Evolutionary conservation across 2,797 vertebrate species (phyloP).

Genomic region (Phoxinus dragarum): DNA sequence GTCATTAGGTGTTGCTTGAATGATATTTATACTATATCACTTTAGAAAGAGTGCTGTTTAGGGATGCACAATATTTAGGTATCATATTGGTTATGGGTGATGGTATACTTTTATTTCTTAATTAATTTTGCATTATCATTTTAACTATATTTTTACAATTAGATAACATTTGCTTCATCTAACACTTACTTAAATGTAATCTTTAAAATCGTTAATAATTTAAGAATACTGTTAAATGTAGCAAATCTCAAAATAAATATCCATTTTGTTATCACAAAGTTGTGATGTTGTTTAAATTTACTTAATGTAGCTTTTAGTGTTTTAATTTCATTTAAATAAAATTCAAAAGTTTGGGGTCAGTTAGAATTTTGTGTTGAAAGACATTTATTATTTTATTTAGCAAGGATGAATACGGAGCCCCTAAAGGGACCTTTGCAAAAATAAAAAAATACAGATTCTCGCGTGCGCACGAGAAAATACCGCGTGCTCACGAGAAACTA

Average conservation of each 20-base stretch:
- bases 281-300: background rate
- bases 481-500: too few species aligned
- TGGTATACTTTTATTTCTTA: background rate
- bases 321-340: background rate
- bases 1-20: constrained; percentile 2
- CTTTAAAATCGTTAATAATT: background rate
- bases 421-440: too few species aligned
- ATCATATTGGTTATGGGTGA: background rate
- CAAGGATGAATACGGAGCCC: background rate
- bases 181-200: background rate
- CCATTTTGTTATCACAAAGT: background rate
- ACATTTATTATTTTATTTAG: background rate
- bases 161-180: background rate
- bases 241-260: background rate
- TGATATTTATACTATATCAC: background rate
- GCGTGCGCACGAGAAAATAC: too few species aligned
- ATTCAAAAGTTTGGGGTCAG: background rate
- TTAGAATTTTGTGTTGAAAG: background rate
- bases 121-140: background rate
- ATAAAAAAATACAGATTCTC: too few species aligned
- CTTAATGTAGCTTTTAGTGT: background rate
- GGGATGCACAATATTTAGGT: background rate
- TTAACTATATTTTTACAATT: background rate
- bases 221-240: background rate
- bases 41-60: background rate